Conservation (phyloP, 2,113 vertebrate species). For the Pluvianellus socialis region DNA sequence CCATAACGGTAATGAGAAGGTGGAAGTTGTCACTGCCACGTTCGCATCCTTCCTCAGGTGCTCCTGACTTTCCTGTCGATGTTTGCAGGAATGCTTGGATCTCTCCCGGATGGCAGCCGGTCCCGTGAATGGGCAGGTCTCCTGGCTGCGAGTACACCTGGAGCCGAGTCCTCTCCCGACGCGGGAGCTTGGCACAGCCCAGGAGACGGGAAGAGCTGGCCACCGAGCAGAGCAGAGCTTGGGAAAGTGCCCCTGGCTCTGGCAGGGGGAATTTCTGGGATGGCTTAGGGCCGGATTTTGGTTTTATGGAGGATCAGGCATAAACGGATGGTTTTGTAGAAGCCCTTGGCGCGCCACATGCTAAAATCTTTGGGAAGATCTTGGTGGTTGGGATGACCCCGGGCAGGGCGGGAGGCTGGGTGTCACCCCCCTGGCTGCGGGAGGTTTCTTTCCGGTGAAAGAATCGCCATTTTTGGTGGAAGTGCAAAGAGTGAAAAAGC, state of each 20-base stretch:
- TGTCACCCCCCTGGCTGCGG: background rate
- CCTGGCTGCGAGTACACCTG: background rate
- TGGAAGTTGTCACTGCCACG: background rate
- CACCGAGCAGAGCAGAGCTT: too few species aligned
- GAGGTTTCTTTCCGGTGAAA: background rate
- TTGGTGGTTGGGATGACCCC: background rate
- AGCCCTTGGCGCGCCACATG: background rate
- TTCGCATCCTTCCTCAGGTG: background rate
- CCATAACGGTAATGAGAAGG: rapidly evolving
- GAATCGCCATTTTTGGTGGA: background rate
- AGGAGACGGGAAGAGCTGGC: background rate
- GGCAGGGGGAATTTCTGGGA: rapidly evolving
- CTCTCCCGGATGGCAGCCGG: too few species aligned
- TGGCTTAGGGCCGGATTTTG: background rate
- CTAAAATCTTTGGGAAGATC: background rate
- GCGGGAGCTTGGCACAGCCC: background rate
- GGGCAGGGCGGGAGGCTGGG: background rate
- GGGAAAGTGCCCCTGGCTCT: background rate
- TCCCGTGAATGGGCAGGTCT: rapidly evolving
- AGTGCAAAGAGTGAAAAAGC: slow-evolving; percentile 1
- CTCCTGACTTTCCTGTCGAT: background rate
- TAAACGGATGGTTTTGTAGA: background rate
- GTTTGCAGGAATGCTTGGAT: background rate
- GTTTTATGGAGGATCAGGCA: rapidly evolving
- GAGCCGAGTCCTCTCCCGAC: background rate